A percentile compares a stretch with the other conserved stretches of the same genome.
Evolutionary conservation across 2,888 invertebrate genomes (phyloP).

Genomic region (Tupiocoris notatus): DNA sequence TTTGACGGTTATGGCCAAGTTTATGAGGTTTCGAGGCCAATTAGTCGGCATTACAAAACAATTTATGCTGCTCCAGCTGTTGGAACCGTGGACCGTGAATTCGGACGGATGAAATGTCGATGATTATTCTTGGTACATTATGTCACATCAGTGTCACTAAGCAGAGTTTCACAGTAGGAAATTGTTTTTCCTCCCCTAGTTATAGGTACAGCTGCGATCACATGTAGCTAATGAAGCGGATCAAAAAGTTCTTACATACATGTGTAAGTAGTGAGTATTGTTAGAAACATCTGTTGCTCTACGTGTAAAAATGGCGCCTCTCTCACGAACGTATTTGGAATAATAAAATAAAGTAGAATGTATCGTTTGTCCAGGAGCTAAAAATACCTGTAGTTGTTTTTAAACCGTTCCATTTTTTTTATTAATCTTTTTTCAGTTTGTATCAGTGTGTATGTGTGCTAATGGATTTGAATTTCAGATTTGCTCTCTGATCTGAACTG

Average conservation of each 20-base stretch:
- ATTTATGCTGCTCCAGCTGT: constrained; percentile 8
- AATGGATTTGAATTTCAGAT: too few relatives aligned
- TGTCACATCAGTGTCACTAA: neutral
- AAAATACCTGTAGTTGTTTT: too few relatives aligned
- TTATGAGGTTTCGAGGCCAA: constrained; percentile 8
- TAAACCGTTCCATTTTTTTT: too few relatives aligned
- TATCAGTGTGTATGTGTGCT: too few relatives aligned
- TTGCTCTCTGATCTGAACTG: too few relatives aligned
- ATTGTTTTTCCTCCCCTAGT: neutral
- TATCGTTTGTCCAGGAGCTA: too few relatives aligned
- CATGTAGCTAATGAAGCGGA: neutral
- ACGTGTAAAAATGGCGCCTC: too few relatives aligned
- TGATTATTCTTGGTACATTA: neutral
- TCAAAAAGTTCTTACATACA: neutral
- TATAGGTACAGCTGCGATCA: neutral
- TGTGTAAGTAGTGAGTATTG: neutral
- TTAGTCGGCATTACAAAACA: constrained; percentile 24
- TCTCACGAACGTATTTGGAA: too few relatives aligned
- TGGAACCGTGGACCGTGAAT: neutral
- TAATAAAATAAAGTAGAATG: too few relatives aligned
- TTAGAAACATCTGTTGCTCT: neutral
- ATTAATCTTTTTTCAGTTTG: too few relatives aligned
- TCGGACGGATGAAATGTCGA: neutral
- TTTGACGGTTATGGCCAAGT: constrained; percentile 13
- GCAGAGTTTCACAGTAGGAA: neutral